These are phyloP conservation scores for Meda fulgida DNA, from an alignment of 2,797 vertebrate genomes.

Conservation along the genomic window DNA sequence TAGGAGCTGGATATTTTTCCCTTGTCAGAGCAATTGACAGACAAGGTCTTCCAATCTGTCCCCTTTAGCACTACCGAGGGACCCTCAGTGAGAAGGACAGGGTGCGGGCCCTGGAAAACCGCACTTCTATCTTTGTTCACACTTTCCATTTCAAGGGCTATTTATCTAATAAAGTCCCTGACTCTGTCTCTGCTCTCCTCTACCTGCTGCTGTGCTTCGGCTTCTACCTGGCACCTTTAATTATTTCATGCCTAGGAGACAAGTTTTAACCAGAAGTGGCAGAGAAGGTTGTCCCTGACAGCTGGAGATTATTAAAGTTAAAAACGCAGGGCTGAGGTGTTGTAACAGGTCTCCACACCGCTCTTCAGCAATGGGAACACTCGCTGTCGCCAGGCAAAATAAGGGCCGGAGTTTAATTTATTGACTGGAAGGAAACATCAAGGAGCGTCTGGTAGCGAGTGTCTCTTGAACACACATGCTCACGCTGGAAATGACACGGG, in stretches of 20 bases:
- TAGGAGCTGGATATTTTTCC: slow-evolving; percentile 50
- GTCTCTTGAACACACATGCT: slow-evolving; percentile 67
- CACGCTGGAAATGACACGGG: slow-evolving; percentile 65
- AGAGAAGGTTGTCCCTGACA: slow-evolving; percentile 98
- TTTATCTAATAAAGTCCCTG: slow-evolving; percentile 87
- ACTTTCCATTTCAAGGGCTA: slow-evolving; percentile 96
- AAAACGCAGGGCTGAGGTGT: slow-evolving; percentile 90
- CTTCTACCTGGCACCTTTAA: slow-evolving; percentile 90
- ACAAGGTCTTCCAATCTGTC: slow-evolving; percentile 94
- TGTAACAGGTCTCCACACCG: slow-evolving; percentile 93
- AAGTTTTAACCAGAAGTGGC: slow-evolving; percentile 99
- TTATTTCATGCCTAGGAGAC: slow-evolving; percentile 99
- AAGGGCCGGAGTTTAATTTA: slow-evolving; percentile 82
- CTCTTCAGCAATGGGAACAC: slow-evolving; percentile 84
- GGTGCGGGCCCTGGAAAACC: slow-evolving; percentile 77
- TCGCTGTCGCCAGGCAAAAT: slow-evolving; percentile 64
- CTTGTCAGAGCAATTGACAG: slow-evolving; percentile 79
- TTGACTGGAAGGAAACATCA: slow-evolving; percentile 82
- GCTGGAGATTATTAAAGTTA: slow-evolving; percentile 93
- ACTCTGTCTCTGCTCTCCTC: slow-evolving; percentile 64
- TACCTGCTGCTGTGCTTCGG: slow-evolving; percentile 46
- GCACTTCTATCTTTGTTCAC: slow-evolving; percentile 81
- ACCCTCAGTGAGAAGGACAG: slow-evolving; percentile 73
- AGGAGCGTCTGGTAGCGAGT: slow-evolving; percentile 69
- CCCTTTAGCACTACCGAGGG: slow-evolving; percentile 97